Percentiles rank a stretch among this genome's conserved stretches.
These are phyloP conservation scores for Timandra comae DNA, from an alignment of 2,888 invertebrate genomes.

Conservation along the genomic window DNA sequence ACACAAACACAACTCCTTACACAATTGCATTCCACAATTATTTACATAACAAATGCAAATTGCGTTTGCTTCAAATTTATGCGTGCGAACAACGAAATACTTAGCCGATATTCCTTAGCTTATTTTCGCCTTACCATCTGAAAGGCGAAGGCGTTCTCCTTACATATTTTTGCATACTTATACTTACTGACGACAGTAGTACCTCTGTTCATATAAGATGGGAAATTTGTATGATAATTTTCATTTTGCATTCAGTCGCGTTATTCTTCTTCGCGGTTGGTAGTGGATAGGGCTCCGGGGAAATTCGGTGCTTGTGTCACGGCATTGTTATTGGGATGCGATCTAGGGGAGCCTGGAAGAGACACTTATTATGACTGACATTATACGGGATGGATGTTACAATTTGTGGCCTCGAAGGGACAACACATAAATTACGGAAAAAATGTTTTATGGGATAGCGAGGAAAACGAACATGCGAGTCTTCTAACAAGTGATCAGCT, in stretches of 20 bases:
- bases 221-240: slow-evolving; percentile 75
- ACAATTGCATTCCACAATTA: slow-evolving; percentile 41
- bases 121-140: slow-evolving; percentile 39
- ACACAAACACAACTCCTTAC: no score
- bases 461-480: no score
- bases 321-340: slow-evolving; percentile 36
- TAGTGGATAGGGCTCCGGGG: slow-evolving; percentile 70
- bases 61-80: slow-evolving; percentile 44
- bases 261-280: slow-evolving; percentile 64
- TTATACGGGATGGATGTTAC: slow-evolving; percentile 5
- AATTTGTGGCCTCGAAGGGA: not conserved
- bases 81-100: slow-evolving; percentile 30
- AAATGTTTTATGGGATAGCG: no score
- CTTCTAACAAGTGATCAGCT: no score
- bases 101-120: slow-evolving; percentile 5
- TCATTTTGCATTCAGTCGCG: slow-evolving; percentile 72
- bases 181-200: slow-evolving; percentile 49
- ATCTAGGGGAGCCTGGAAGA: slow-evolving; percentile 20
- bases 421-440: not conserved
- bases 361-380: slow-evolving; percentile 5
- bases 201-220: slow-evolving; percentile 64
- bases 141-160: slow-evolving; percentile 50
- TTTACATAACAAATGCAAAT: slow-evolving; percentile 57
- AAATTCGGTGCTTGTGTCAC: slow-evolving; percentile 64
- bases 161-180: slow-evolving; percentile 72